These are phyloP conservation scores for Nomada fucata DNA, from an alignment of 2,888 invertebrate genomes.

Conservation along the genomic window DNA sequence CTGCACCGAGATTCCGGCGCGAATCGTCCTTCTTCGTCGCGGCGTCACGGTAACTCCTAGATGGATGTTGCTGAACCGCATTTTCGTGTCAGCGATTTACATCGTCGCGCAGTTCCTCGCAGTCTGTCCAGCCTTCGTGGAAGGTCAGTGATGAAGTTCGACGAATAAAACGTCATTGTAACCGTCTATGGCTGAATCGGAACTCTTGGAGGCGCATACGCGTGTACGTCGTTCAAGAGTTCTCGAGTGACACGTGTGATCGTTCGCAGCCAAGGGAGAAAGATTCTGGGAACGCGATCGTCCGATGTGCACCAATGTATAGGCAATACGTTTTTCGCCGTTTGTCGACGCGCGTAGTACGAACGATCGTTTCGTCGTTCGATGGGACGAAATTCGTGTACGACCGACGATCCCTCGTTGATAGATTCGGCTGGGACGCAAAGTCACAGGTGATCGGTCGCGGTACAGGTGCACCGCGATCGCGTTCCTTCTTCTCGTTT, in stretches of 20 bases:
- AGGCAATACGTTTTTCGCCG: neutral
- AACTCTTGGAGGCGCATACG: too few relatives aligned
- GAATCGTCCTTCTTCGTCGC: conserved; percentile 78
- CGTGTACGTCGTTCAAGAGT: too few relatives aligned
- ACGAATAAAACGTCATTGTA: conserved; percentile 5
- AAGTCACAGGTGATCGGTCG: neutral
- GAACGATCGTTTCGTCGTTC: too few relatives aligned
- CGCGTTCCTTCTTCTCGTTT: neutral
- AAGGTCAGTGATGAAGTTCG: conserved; percentile 78
- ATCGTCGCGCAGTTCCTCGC: conserved; percentile 74
- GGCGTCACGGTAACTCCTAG: conserved; percentile 80
- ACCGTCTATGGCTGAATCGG: neutral
- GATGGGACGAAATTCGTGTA: too few relatives aligned
- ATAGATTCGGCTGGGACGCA: neutral
- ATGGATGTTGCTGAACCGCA: conserved; percentile 83
- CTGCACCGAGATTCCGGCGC: conserved; percentile 82
- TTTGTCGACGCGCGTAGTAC: too few relatives aligned
- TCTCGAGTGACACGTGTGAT: conserved; percentile 30
- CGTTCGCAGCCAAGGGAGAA: neutral
- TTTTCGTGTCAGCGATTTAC: conserved; percentile 76
- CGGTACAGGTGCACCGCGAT: neutral
- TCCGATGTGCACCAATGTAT: neutral
- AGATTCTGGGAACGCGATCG: neutral
- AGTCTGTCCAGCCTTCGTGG: conserved; percentile 73
- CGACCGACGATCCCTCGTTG: too few relatives aligned